Evolutionary conservation across 1,140 invertebrate genomes (phyloP), one percentile per base, ranked within the genome.

Genomic region (Spodoptera frugiperda): DNA sequence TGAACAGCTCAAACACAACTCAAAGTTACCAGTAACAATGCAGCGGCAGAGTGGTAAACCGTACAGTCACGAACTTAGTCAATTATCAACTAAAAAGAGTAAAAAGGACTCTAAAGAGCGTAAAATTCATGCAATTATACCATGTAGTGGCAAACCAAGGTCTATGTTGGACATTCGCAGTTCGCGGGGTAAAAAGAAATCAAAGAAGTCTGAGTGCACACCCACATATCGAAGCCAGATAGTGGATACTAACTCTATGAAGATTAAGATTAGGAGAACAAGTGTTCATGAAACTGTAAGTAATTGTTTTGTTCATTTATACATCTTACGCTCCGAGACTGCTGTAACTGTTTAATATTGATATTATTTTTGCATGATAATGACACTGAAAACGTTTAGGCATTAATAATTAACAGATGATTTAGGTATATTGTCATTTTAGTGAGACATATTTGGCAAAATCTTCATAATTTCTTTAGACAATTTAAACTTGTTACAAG

Each of bases 11-110:
- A 84, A 88, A 78, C 85, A 65, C 85, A 93, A 87, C 90, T 87
- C 91, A 81, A 94, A 93, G 90, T 92, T 94, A 93, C 91, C 91
- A 73, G 83, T 90, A 87, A 87, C 89, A 85, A 79, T 91, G 79
- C 84, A 83, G 65, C 82, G 89, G 65, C 90, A 91, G 78, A 92
- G 92, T 91, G 93, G 93, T 72, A 94, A 94, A 90, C 93, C 93
- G 21, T 94, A 91, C 88, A 94, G 93, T 88, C 93, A 94, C 91
- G 89, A 93, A 93, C 92, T 94, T 90, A 94, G 94, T 91, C 94
- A 93, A 94, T 91, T 94, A 93, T 92, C 92, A 82, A 87, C 87
- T 79, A 91, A 90, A 90, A 92, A 91, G 79, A 91, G 84, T 82
- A 92, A 91, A 91, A 93, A 89, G 77, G 85, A 91, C 83, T 88